Base-by-base conservation (phyloP, 1,140 invertebrate species). In the Bombus breviceps region DNA sequence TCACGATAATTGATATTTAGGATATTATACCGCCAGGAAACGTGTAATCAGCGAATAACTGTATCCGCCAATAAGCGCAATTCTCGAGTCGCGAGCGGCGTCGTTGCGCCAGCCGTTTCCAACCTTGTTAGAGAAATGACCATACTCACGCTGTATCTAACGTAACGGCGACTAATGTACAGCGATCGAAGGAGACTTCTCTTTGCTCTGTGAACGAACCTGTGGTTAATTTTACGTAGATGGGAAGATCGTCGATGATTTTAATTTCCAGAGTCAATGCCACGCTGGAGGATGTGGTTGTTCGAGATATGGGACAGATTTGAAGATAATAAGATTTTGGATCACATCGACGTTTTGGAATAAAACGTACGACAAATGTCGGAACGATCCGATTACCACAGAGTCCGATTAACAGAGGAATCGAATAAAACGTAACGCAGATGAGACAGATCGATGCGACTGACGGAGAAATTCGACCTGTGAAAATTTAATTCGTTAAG, bases 1-100 rank as follows among this genome's bases (percentile, higher is more conserved):
- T 53, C 34, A 22, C 79, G 68, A 64, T 89, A 90, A 90, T 90
- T 89, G 83, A 90, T 90, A 90, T 90, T 89, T 90, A 86, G 80
- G 62, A 78, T 85, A 85, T 90, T 83, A 79, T 76, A n/a, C 47
- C 47, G 74, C 39, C 57, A 37, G 73, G 64, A 83, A 41, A 89
- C n/a, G 39, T 43, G 72, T 79, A 88, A 90, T 78, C 81, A 83
- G 57, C 66, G 80, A 32, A 41, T 83, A 85, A 89, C 86, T 85
- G 86, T 85, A 87, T 53, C 64, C 72, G 41, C 53, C 74, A 68
- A 87, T 87, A 53, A 89, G 68, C 81, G 66, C 87, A 87, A 89
- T 64, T 87, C 79, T 69, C 28, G 74, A 41, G 83, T 78, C 79
- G 74, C 79, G 83, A 62, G 87, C 76, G 68, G 85, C 32, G 43